Base-by-base conservation (phyloP, 2,888 invertebrate species). In the Chirona hameri region DNA sequence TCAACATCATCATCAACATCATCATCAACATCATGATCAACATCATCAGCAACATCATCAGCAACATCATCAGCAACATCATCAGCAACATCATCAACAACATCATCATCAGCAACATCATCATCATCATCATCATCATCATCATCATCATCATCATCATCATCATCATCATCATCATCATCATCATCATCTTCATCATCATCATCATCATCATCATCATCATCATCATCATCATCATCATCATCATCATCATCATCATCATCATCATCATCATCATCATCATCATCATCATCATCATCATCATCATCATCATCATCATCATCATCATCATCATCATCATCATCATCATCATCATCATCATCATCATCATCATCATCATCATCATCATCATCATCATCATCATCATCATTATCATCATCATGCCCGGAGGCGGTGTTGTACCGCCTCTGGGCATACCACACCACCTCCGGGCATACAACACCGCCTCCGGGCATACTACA, bases 111-210 rank as follows among this genome's bases (percentile, higher is more conserved):
- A n/a, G n/a, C n/a, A n/a, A n/a, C n/a, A n/a, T n/a, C n/a, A n/a
- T n/a, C n/a, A n/a, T n/a, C n/a, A n/a, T n/a, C n/a, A n/a, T n/a
- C n/a, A 65, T 65, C n/a, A 65, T 65, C n/a, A 65, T 65, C n/a
- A 65, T 65, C 65, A 65, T 65, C n/a, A 65, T 65, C n/a, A 65
- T 65, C n/a, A 65, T 65, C n/a, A 65, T 65, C 65, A 65, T 65
- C 65, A 65, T 65, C 65, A 65, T 65, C 65, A 65, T 65, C n/a
- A 65, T 65, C n/a, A 65, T 65, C n/a, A 65, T 65, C 65, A 65
- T 65, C 65, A 65, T 65, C 65, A 65, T 65, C n/a, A 65, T 65
- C n/a, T 21, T 65, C 65, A 65, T 65, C 65, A 65, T 65, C 65
- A 65, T 65, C 65, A 65, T 65, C n/a, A 65, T 65, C n/a, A 65